Conservation (phyloP, 2,113 vertebrate species). For the Globicephala melas region DNA sequence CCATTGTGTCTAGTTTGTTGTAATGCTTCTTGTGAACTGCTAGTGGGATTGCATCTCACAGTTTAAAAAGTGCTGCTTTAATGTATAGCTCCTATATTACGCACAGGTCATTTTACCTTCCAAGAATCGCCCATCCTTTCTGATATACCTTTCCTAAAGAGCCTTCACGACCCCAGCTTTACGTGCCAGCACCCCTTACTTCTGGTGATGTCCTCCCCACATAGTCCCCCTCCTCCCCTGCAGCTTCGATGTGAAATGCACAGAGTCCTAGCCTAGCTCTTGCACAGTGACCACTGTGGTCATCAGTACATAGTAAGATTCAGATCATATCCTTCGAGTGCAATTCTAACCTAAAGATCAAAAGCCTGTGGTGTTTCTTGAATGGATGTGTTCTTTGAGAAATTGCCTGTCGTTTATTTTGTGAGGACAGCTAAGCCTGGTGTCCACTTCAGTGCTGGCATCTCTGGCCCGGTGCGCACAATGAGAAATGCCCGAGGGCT, state of each 20-base stretch:
- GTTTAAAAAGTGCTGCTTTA: not conserved
- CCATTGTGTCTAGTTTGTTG: not conserved
- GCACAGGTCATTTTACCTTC: not conserved
- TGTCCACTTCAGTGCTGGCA: not conserved
- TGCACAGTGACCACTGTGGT: not conserved
- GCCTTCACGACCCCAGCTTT: not conserved
- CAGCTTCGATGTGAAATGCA: not conserved
- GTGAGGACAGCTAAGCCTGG: not conserved
- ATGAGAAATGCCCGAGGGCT: not conserved
- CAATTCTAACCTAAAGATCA: not conserved
- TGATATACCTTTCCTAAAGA: not conserved
- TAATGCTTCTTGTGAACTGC: not conserved
- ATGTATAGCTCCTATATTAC: not conserved
- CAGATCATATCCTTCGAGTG: not conserved
- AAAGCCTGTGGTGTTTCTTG: not conserved
- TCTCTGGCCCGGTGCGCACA: rapidly evolving
- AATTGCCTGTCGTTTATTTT: not conserved
- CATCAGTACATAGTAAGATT: not conserved
- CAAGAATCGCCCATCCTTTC: not conserved
- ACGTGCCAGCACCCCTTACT: too few species aligned
- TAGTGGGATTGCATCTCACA: not conserved
- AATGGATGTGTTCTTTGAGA: not conserved
- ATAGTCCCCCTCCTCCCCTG: too few species aligned
- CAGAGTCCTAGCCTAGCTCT: not conserved
- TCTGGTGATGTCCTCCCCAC: too few species aligned